Evolutionary conservation across 2,888 invertebrate genomes (phyloP), one percentile per base, ranked within the genome.

Genomic region (Mythimna pallens): DNA sequence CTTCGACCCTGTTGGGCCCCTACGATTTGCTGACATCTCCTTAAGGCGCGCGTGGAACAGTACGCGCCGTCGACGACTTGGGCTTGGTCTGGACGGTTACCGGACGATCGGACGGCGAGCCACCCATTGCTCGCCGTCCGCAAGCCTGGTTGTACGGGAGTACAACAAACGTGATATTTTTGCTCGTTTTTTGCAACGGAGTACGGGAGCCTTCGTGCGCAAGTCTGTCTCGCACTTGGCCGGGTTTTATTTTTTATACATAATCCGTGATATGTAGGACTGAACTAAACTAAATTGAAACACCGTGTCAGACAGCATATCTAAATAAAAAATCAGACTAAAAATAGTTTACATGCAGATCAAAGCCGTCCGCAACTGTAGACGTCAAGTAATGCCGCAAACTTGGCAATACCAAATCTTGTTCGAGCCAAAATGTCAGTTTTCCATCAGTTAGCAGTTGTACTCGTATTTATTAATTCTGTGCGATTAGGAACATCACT

Each of bases 391-490:
- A 10, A 61, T 69, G 70, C 62, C 64, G 36, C 17, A 69, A 81
- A 78, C 66, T 89, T 89, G 90, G 87, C 90, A 89, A 76, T 78
- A 81, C 76, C 76, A 76, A 72, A 52, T 65, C 61, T 55, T 8
- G 12, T 66, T 14, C 34, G 79, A 80, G 89, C 91, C 91, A 91
- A 89, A 81, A 88, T 79, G 86, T 81, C 86, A 72, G 79, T 84
- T 65, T 80, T 83, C 78, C 77, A 78, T 75, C 74, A 72, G 50
- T 66, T 62, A 61, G 73, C 34, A 52, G n/a, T 34, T 36, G 34
- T 75, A 52, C 20, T 50, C 20, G 50, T 52, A 74, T 30, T 25
- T 65, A 78, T 73, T 75, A 65, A 75, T 65, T 50, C 43, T 3
- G 30, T 68, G 65, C 30, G 70, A 82, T 76, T 72, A 80, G 62